Conservation (phyloP, 2,888 invertebrate genomes). For the Loripinus fragilis region DNA sequence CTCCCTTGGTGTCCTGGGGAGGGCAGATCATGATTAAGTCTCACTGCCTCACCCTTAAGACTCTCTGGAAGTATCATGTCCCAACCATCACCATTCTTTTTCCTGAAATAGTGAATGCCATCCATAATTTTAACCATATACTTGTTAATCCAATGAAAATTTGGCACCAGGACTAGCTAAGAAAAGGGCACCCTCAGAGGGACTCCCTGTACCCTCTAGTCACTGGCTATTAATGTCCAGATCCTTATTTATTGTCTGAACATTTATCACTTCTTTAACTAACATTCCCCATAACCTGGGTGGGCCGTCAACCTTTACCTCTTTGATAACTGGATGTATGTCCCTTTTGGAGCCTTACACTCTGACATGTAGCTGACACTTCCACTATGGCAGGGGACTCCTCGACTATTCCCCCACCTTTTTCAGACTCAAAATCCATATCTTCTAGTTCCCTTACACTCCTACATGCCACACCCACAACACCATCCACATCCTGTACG, state of each 20-base stretch:
- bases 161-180: not conserved
- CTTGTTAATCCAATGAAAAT: not conserved
- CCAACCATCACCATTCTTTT: not conserved
- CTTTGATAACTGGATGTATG: not conserved
- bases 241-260: not conserved
- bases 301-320: not conserved
- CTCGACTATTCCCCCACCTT: not conserved
- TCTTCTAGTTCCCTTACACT: not conserved
- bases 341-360: not conserved
- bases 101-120: not conserved
- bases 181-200: not conserved
- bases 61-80: not conserved
- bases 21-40: not conserved
- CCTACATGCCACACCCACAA: slow-evolving; percentile 3
- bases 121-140: not conserved
- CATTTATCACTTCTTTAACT: not conserved
- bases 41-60: not conserved
- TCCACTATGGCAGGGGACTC: not conserved
- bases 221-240: not conserved
- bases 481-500: slow-evolving; percentile 22
- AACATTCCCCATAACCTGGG: not conserved
- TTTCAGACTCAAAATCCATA: not conserved
- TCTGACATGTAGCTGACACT: not conserved
- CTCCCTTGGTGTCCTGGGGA: slow-evolving; percentile 3
- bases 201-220: not conserved